Conservation (phyloP, 2,888 invertebrate species). For the Noctuana brunneofusca region DNA sequence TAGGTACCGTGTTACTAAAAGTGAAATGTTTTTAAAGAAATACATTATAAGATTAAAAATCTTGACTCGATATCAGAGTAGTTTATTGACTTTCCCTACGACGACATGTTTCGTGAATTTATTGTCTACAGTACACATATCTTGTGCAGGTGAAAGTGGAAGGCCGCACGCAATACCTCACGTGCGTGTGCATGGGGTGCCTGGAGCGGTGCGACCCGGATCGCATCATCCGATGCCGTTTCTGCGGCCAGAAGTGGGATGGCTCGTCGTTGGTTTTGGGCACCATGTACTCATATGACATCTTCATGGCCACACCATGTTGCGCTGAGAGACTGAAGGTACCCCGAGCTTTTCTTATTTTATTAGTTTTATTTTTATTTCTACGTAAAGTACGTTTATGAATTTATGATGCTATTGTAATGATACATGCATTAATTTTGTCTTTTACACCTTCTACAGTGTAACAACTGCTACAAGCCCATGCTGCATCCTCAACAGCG, state of each 20-base stretch:
- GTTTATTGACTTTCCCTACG: conserved; percentile 20
- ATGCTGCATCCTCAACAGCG: conserved; percentile 93
- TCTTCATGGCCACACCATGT: conserved; percentile 98
- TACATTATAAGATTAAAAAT: not conserved
- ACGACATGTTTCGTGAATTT: conserved; percentile 5
- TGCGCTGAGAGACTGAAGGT: conserved; percentile 96
- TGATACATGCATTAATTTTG: not conserved
- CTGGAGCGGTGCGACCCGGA: conserved; percentile 91
- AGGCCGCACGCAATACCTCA: conserved; percentile 93
- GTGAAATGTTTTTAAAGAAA: not conserved
- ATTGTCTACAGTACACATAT: conserved; percentile 12
- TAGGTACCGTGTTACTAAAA: not conserved
- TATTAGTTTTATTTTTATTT: not conserved
- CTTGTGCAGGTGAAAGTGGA: conserved; percentile 91
- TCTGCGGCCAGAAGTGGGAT: conserved; percentile 94
- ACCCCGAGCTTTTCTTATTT: conserved; percentile 26
- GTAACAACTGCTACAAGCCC: conserved; percentile 95
- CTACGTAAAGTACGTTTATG: not conserved
- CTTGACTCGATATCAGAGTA: conserved; percentile 4
- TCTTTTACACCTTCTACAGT: conserved; percentile 81
- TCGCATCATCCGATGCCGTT: conserved; percentile 90
- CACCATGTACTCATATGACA: conserved; percentile 99
- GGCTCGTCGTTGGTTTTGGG: conserved; percentile 96
- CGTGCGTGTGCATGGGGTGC: conserved; percentile 97
- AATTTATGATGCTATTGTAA: no score